These are phyloP conservation scores for Abrostola tripartita DNA, from an alignment of 2,888 invertebrate genomes.

Conservation along the genomic window DNA sequence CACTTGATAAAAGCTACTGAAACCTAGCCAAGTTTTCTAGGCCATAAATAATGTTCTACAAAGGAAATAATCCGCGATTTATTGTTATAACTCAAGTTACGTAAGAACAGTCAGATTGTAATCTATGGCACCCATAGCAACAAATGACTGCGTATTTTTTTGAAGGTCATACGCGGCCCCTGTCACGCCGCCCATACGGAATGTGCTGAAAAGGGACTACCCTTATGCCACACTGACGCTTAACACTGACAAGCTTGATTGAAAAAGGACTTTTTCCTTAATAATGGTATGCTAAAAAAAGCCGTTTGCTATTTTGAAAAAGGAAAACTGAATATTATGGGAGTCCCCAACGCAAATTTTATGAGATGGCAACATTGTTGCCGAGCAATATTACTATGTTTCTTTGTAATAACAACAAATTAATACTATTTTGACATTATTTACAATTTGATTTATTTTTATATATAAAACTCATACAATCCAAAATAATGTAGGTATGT, in stretches of 20 bases:
- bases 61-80: conserved; percentile 5
- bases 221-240: conserved; percentile 31
- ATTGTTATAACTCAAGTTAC: conserved; percentile 13
- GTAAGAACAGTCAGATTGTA: conserved; percentile 12
- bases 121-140: conserved; percentile 10
- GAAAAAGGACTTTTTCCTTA: conserved; percentile 18
- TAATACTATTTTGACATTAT: too few species aligned
- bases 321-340: not conserved
- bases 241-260: conserved; percentile 28
- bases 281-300: conserved; percentile 10
- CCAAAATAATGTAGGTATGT: too few species aligned
- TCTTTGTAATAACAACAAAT: not conserved
- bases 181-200: not conserved
- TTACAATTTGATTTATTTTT: too few species aligned
- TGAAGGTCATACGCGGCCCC: conserved; percentile 12
- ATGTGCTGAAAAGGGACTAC: conserved; percentile 13
- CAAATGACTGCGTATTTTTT: conserved; percentile 11
- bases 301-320: not conserved
- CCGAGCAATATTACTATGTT: not conserved
- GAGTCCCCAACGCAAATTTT: too few species aligned
- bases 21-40: not conserved
- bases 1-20: too few species aligned
- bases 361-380: too few species aligned
- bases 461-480: too few species aligned
- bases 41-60: conserved; percentile 1